Evolutionary conservation across 2,113 vertebrate species (phyloP).

Genomic region (Lanius ludovicianus): DNA sequence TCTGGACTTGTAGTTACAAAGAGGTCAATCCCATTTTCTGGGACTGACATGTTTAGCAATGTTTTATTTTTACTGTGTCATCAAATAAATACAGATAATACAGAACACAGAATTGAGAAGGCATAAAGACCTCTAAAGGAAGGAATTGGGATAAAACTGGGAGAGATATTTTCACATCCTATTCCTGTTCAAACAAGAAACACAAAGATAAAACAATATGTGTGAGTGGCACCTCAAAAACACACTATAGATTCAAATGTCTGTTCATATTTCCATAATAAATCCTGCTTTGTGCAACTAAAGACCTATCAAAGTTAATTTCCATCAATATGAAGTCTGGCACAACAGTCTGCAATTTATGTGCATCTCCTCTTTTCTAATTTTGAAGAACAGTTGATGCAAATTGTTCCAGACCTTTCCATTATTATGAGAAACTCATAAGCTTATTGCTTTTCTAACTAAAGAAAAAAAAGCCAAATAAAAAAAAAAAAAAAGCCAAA

Average conservation of each 20-base stretch:
- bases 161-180: not conserved
- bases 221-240: not conserved
- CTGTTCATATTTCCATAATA: not conserved
- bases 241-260: not conserved
- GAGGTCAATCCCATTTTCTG: not conserved
- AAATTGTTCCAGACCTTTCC: slow-evolving; percentile 14
- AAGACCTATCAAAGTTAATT: not conserved
- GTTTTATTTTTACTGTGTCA: not conserved
- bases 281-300: not conserved
- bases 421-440: not conserved
- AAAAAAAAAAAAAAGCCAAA: not conserved
- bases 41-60: not conserved
- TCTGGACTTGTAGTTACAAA: not conserved
- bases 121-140: not conserved
- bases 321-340: not conserved
- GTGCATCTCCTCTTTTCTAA: not conserved
- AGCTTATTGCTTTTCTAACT: not conserved
- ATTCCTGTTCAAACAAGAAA: not conserved
- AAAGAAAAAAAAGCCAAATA: not conserved
- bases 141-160: not conserved
- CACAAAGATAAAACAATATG: not conserved
- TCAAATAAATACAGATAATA: slow-evolving; percentile 15
- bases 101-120: not conserved
- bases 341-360: not conserved
- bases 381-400: not conserved